Evolutionary conservation across 2,113 vertebrate genomes (phyloP).

Genomic region (Burhinus bistriatus): DNA sequence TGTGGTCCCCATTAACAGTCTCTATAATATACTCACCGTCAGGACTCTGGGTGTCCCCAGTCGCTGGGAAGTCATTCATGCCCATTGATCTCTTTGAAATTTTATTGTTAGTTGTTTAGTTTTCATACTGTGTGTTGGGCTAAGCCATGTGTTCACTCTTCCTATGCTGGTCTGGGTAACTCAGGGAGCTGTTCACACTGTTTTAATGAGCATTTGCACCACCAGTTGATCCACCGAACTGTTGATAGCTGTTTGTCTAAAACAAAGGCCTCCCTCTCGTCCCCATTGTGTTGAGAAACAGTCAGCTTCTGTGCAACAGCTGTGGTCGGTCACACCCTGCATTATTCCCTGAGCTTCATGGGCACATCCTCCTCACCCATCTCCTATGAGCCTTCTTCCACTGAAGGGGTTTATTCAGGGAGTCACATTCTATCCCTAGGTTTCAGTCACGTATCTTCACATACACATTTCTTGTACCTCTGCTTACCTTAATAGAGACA

Average conservation of each 20-base stretch:
- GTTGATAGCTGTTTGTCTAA: too few relatives aligned
- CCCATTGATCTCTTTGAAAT: background rate
- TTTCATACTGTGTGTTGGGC: background rate
- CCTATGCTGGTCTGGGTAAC: background rate
- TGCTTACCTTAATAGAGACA: background rate
- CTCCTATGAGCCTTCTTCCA: background rate
- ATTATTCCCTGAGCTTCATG: too few relatives aligned
- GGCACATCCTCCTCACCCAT: background rate
- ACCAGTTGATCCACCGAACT: too few relatives aligned
- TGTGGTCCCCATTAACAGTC: background rate
- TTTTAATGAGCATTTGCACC: background rate
- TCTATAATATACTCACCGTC: background rate
- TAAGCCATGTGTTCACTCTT: background rate
- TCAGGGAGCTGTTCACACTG: background rate
- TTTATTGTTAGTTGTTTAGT: background rate
- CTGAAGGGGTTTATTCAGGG: background rate
- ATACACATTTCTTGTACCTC: background rate
- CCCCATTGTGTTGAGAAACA: background rate
- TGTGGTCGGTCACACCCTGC: background rate
- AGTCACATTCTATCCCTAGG: background rate
- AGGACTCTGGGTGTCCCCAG: rapidly evolving
- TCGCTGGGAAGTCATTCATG: background rate
- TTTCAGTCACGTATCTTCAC: background rate
- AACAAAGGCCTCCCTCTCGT: background rate
- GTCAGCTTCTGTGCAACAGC: background rate